These are phyloP conservation scores for Candoia aspera DNA, from an alignment of 2,113 vertebrate genomes.

Conservation along the genomic window DNA sequence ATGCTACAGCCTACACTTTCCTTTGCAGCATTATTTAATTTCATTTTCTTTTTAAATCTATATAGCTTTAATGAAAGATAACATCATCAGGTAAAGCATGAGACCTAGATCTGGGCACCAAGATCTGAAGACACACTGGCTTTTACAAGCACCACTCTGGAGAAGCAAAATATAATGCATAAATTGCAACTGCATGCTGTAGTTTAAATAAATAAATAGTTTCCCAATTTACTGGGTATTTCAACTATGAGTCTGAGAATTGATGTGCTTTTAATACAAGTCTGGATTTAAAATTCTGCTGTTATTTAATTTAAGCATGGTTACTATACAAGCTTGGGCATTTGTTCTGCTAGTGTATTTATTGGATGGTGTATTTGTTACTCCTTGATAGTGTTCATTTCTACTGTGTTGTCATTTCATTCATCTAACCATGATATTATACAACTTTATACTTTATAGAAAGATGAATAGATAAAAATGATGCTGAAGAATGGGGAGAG, in stretches of 20 bases:
- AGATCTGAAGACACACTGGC: background rate
- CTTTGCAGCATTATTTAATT: background rate
- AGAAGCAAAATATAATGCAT: background rate
- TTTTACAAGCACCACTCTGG: background rate
- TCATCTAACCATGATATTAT: background rate
- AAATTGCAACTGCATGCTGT: constrained; percentile 45
- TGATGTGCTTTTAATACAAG: background rate
- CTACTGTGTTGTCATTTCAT: background rate
- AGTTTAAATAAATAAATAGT: constrained; percentile 29
- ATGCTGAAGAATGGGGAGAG: background rate
- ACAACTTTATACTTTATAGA: background rate
- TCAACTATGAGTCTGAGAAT: background rate
- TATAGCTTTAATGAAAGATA: background rate
- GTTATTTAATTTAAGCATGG: background rate
- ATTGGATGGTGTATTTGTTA: background rate
- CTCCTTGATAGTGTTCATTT: background rate
- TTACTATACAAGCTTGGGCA: background rate
- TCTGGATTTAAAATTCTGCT: background rate
- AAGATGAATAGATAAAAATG: background rate
- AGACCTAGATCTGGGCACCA: background rate
- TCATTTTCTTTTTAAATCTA: background rate
- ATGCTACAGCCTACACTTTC: background rate
- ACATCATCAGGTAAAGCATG: background rate
- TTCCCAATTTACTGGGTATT: background rate
- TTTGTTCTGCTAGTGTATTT: background rate